These are phyloP conservation scores for Mesoligia furuncula DNA, from an alignment of 2,888 invertebrate genomes.

Conservation along the genomic window DNA sequence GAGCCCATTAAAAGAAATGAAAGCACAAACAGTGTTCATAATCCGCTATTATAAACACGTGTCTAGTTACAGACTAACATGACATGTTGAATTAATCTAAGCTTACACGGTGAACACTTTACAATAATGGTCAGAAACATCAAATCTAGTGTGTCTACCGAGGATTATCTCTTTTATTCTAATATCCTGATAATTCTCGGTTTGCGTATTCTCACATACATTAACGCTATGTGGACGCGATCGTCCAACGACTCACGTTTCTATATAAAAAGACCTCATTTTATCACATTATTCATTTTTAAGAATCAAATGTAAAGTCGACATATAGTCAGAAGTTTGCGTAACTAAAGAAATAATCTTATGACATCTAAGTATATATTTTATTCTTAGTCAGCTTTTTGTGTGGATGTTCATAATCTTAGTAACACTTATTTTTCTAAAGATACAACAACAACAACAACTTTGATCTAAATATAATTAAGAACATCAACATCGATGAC, in stretches of 20 bases:
- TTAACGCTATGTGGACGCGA: conserved; percentile 86
- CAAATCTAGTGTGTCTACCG: conserved; percentile 81
- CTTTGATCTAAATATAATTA: neutral
- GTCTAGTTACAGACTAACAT: conserved; percentile 87
- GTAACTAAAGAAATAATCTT: conserved; percentile 49
- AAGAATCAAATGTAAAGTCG: conserved; percentile 24
- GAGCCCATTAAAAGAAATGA: conserved; percentile 22
- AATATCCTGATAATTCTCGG: conserved; percentile 79
- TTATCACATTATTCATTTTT: conserved; percentile 31
- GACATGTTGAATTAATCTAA: conserved; percentile 87
- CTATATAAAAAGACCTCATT: conserved; percentile 50
- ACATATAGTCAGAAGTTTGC: conserved; percentile 38
- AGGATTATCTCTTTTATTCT: conserved; percentile 77
- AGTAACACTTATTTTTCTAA: neutral
- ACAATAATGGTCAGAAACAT: conserved; percentile 86
- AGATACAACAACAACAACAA: neutral
- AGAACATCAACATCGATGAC: neutral
- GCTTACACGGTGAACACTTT: conserved; percentile 89
- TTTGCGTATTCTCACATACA: conserved; percentile 77
- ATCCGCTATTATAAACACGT: conserved; percentile 80
- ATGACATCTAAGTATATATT: conserved; percentile 52
- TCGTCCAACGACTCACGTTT: conserved; percentile 86
- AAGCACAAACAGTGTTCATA: conserved; percentile 76
- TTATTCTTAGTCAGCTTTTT: conserved; percentile 49
- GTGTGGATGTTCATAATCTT: conserved; percentile 49